Base-by-base conservation (phyloP, 2,797 vertebrate genomes). In the Harpagifer antarcticus region DNA sequence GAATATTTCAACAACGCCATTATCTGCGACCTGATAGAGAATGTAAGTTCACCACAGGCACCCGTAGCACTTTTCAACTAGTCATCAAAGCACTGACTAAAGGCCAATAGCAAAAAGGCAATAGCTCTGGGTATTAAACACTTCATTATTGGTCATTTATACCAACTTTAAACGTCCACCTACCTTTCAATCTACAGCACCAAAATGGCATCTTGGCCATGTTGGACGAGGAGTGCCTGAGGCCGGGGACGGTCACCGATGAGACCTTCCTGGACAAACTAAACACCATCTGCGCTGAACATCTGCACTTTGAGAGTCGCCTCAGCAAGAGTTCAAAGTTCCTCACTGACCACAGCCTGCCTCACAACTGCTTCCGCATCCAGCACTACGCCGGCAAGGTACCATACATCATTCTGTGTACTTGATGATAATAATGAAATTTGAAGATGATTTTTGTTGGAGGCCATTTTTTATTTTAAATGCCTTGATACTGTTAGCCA, bases 341-440 rank as follows among this genome's bases (percentile, higher is more conserved):
- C 88, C 96, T 99, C 64, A 98, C 95, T 0, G 98, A 99, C 89
- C 99, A 98, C 55, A 96, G 97, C 48, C 94, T 99, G 90, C 98
- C 98, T 1, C 98, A 99, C 95, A 97, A 92, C 90, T 99, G 98
- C 93, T 99, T 99, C 94, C 95, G 98, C 65, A 99, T 99, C 77
- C 98, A 99, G 82, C 98, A 99, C 87, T 99, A 99, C 0, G 98
- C 98, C 4, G 98, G 98, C 90, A 99, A 99, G 97, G 98, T 99
- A 95, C 60, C 1, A 23, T 9, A n/a, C 50, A 33, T 9, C 5
- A 42, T 1, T 13, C 68, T 9, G 16, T 5, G 1, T 52, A 7
- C 44, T 37, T 27, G 27, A n/a, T 4, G 11, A 33, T 9, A 15
- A 13, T 12, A 31, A 43, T 2, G 16, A 54, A n/a, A 17, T 19